Conservation (phyloP, 2,113 vertebrate species). For the Echinops telfairi region DNA sequence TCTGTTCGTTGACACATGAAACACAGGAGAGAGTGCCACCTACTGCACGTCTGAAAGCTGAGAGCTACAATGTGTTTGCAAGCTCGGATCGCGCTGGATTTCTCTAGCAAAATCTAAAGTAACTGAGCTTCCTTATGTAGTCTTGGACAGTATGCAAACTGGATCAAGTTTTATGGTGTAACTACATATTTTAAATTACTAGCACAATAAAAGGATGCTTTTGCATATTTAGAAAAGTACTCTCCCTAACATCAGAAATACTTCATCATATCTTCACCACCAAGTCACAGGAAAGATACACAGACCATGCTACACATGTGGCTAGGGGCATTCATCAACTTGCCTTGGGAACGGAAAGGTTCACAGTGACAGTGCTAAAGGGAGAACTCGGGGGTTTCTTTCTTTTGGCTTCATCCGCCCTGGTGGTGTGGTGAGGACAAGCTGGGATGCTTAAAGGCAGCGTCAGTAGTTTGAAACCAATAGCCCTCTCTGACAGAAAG, state of each 20-base stretch:
- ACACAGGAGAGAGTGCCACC: constrained; percentile 62
- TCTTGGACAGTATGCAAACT: neutral
- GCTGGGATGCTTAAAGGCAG: no score
- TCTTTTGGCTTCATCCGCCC: neutral
- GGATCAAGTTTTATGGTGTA: neutral
- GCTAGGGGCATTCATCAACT: neutral
- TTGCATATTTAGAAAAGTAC: neutral
- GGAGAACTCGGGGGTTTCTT: neutral
- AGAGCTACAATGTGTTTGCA: fast-evolving
- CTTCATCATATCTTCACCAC: neutral
- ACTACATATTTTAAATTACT: neutral
- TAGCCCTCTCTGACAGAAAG: no score
- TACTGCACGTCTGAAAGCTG: constrained; percentile 58
- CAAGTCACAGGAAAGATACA: neutral
- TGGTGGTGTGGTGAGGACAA: no score
- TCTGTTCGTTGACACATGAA: neutral
- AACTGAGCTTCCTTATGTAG: neutral
- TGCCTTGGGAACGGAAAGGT: neutral
- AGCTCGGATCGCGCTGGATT: neutral
- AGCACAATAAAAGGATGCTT: neutral
- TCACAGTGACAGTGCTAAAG: neutral
- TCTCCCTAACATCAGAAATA: neutral
- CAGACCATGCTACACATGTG: neutral
- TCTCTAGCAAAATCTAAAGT: neutral
- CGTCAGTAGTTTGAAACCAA: no score